Evolutionary conservation across 2,888 invertebrate species (phyloP), one percentile per base, ranked within the genome.

Genomic region (Chelonus formosanus): DNA sequence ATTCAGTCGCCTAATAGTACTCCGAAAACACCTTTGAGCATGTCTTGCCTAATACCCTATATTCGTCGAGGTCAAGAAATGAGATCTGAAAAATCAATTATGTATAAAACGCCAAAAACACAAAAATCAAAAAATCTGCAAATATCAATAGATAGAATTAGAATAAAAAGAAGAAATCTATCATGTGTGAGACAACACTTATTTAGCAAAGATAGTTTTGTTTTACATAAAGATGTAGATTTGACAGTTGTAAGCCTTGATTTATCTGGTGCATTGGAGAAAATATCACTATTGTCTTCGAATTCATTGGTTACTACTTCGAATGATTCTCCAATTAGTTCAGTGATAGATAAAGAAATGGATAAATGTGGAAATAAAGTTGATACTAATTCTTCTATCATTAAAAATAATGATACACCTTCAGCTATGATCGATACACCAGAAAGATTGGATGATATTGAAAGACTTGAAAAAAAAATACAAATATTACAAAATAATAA

Each of bases 21-120:
- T 34, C 71, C 76, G 10, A 76, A 78, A 66, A 75, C 73, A 3
- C 74, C 77, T 44, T 72, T 76, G 5, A 76, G 81, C 69, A 69
- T 82, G 36, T 79, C 80, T 0, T 77, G 77, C 36, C 69, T 84
- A 61, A 80, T 84, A 66, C 82, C 84, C 0, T 84, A 84, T 35
- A 84, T 84, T 59, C 74, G 78, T 69, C 78, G 76, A 34, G 84
- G 84, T 4, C 76, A 76, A 34, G 72, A 74, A 5, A 79, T 84
- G 76, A 79, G 84, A 2, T 77, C 68, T 0, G 82, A 83, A 59
- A 76, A 80, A 67, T 82, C 83, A 2, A 71, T 83, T 6, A 83
- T 84, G 82, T 84, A 83, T 65, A 82, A 81, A 72, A 82, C 83
- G 3, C 82, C 83, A 2, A 67, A 65, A 63, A 63, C 62, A 45